Percentiles rank a stretch among this genome's conserved stretches.
These are phyloP conservation scores for Nephrotoma guestfalica DNA, from an alignment of 2,888 invertebrate species.

Conservation along the genomic window DNA sequence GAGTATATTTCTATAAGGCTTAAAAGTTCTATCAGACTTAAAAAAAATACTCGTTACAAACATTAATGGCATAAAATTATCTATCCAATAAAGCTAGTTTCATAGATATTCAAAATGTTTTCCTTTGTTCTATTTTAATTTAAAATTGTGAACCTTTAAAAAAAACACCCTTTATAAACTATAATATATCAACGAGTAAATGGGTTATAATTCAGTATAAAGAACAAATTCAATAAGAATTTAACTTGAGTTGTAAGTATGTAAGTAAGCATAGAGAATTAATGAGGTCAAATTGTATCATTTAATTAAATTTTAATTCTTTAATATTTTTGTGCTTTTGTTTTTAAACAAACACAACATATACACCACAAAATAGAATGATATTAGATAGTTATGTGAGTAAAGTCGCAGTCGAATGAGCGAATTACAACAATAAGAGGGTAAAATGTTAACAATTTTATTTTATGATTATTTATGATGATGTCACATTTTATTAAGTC, in stretches of 20 bases:
- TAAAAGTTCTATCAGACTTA: too few relatives aligned
- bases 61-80: too few relatives aligned
- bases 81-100: too few relatives aligned
- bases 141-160: too few relatives aligned
- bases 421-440: not conserved
- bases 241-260: not conserved
- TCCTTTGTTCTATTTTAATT: too few relatives aligned
- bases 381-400: not conserved
- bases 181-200: not conserved
- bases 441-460: not conserved
- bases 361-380: not conserved
- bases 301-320: not conserved
- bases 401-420: not conserved
- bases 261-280: not conserved
- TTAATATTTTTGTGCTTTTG: not conserved
- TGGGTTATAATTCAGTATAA: not conserved
- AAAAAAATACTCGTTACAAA: too few relatives aligned
- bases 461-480: not conserved
- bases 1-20: too few relatives aligned
- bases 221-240: not conserved
- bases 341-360: not conserved
- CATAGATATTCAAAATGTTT: too few relatives aligned
- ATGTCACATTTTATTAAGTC: not conserved
- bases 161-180: too few relatives aligned
- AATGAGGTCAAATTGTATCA: not conserved